Conservation (phyloP, 2,888 invertebrate genomes). For the Dexiosoma caninum region DNA sequence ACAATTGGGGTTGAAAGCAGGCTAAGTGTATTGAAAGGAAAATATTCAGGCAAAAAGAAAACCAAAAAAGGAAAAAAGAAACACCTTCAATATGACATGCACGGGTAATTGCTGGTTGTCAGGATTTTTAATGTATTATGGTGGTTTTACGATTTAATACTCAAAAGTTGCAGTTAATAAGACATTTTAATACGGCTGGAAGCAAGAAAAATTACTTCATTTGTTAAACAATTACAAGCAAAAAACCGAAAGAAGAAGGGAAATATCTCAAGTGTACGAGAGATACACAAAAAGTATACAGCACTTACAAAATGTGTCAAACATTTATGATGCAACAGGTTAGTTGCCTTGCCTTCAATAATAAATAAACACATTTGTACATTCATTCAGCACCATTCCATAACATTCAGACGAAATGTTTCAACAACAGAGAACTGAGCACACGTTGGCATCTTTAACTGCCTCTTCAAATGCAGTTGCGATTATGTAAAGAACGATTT, state of each 20-base stretch:
- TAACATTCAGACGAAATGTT: slow-evolving; percentile 15
- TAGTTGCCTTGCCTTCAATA: neutral
- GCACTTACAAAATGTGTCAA: neutral
- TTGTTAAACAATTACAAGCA: neutral
- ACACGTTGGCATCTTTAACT: slow-evolving; percentile 9
- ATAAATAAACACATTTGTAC: neutral
- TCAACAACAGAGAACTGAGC: slow-evolving; percentile 35
- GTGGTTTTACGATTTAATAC: neutral
- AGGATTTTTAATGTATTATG: neutral
- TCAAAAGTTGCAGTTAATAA: neutral
- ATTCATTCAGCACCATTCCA: neutral
- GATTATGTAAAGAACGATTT: neutral
- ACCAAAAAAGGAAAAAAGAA: too few relatives aligned
- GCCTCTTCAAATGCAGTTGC: slow-evolving; percentile 49
- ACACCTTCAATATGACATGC: neutral
- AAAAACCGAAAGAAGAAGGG: neutral
- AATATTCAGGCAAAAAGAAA: neutral
- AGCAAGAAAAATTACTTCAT: neutral
- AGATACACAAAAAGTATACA: too few relatives aligned
- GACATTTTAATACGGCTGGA: neutral
- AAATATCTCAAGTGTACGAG: neutral
- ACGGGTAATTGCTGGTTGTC: neutral
- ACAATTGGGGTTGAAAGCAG: slow-evolving; percentile 34
- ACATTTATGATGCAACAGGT: slow-evolving; percentile 21
- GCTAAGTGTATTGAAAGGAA: slow-evolving; percentile 28